Percentiles rank a stretch among this genome's conserved stretches.
These are phyloP conservation scores for Melanotaenia pygmaea DNA, from an alignment of 2,797 vertebrate genomes.

Conservation along the genomic window DNA sequence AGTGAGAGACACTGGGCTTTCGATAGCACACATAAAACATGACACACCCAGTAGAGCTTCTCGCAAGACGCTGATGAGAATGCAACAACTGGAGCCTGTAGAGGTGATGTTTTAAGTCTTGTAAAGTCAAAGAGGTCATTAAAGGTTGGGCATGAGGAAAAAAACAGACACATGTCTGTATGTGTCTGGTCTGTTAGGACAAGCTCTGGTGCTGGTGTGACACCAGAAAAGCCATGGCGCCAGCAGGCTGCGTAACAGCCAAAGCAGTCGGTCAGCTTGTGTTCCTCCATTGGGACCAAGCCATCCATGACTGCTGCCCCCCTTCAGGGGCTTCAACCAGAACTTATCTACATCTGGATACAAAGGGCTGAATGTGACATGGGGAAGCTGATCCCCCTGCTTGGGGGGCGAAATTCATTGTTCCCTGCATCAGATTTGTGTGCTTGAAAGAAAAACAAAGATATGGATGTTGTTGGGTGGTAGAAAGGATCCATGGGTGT, in stretches of 20 bases:
- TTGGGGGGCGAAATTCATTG: constrained; percentile 32
- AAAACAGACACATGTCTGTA: constrained; percentile 21
- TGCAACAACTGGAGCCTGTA: neutral
- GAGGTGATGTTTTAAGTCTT: constrained; percentile 25
- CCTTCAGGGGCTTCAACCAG: constrained; percentile 53
- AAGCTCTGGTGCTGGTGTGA: constrained; percentile 52
- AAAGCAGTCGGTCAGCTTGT: constrained; percentile 59
- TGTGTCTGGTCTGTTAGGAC: constrained; percentile 41
- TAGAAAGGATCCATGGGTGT: constrained; percentile 7
- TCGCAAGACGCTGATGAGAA: too few relatives aligned
- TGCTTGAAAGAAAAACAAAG: constrained; percentile 26
- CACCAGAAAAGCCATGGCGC: constrained; percentile 53
- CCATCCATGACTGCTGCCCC: constrained; percentile 70
- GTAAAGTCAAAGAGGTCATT: constrained; percentile 54
- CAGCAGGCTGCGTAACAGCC: constrained; percentile 48
- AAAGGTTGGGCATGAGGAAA: constrained; percentile 55
- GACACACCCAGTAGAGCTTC: too few relatives aligned
- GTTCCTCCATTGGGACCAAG: constrained; percentile 58
- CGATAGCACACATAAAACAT: too few relatives aligned
- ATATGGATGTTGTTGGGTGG: constrained; percentile 16
- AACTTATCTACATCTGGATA: constrained; percentile 64
- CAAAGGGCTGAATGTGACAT: constrained; percentile 65
- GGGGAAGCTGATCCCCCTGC: constrained; percentile 57
- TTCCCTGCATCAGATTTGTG: constrained; percentile 15
- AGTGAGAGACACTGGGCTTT: too few relatives aligned